Evolutionary conservation across 2,113 vertebrate species (phyloP), one percentile per base, ranked within the genome.

Genomic region (Orthonyx spaldingii): DNA sequence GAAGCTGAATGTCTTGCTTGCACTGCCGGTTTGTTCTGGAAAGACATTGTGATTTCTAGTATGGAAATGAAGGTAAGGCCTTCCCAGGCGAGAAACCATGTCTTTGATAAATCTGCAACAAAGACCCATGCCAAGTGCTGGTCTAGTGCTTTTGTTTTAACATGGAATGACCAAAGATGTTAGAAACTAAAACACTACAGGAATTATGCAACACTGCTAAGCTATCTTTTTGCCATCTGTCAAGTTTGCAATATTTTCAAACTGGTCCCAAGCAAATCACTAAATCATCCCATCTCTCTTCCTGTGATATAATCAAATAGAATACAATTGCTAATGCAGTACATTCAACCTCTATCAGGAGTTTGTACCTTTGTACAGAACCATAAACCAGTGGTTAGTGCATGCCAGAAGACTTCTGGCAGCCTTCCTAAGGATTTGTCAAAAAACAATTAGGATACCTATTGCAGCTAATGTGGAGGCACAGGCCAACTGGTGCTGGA

Each of bases 371-470:
- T 89, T 93, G 42, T 75, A n/a, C 14, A 44, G 83, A 94, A 52
- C 57, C 44, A 89, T 42, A 89, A 95, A 74, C 68, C 11, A 7
- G 14, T 66, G 46, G 57, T 46, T 82, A 68, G 50, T 37, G 39
- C 3, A 6, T 59, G 84, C 63, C 56, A 94, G 74, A 80, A 71
- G 32, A 50, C 17, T 85, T 53, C 64, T 90, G 90, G 69, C 66
- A 96, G 89, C 80, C 32, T 64, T 96, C 41, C 69, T 69, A 84
- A 94, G 60, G 94, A 78, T 96, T 92, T 92, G 52, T 95, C 44
- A 93, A 65, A 97, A 96, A 89, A 4, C 59, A 70, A 19, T 90
- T 84, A 90, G 56, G 90, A 75, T 81, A 32, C 64, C n/a, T 46
- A 49, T 17, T 49, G 27, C 22, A 69, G 17, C 63, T 57, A 60